These are phyloP conservation scores for Scolopax bukidnonensis DNA, from an alignment of 2,797 vertebrate species.

Conservation along the genomic window DNA sequence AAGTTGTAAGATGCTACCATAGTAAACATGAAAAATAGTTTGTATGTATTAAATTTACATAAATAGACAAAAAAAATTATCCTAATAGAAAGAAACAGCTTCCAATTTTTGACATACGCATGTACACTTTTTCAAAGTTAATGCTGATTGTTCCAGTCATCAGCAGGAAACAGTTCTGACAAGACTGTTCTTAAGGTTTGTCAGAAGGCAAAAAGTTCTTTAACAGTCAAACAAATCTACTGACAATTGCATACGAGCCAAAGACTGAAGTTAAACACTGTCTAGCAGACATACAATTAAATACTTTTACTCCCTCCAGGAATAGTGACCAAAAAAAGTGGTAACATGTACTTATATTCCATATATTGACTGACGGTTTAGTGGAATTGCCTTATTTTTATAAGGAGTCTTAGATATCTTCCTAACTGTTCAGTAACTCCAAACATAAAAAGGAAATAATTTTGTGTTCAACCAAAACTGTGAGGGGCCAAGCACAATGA, in stretches of 20 bases:
- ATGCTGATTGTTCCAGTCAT: background rate
- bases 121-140: background rate
- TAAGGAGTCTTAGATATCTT: background rate
- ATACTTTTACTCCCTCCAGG: background rate
- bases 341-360: background rate
- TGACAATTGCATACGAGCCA: background rate
- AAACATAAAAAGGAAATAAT: background rate
- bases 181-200: background rate
- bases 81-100: background rate
- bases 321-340: background rate
- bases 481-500: background rate
- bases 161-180: background rate
- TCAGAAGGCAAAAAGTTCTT: background rate
- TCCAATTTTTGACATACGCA: background rate
- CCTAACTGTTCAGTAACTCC: background rate
- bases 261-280: background rate
- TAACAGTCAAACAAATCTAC: background rate
- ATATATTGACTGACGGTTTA: background rate
- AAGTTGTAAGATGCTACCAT: background rate
- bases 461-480: background rate
- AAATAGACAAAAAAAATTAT: background rate
- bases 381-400: background rate
- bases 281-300: background rate
- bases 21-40: background rate
- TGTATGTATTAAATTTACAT: background rate